Evolutionary conservation across 2,888 invertebrate genomes (phyloP), one percentile per base, ranked within the genome.

Genomic region (Meteorus colon): DNA sequence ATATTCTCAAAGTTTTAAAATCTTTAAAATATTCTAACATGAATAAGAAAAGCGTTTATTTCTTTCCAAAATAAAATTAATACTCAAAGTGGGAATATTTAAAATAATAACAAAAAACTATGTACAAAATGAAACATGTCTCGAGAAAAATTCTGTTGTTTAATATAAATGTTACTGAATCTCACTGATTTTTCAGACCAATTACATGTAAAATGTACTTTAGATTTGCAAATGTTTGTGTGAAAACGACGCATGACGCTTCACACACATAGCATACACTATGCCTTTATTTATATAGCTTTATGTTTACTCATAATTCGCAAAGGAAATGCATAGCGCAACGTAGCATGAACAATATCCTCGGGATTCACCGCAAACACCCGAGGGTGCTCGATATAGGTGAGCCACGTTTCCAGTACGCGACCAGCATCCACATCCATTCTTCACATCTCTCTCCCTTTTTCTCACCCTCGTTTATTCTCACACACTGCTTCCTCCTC

Each of bases 291-390:
- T 72, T 63, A 29, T 72, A 51, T 72, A 51, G 51, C 48, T 62
- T 62, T 72, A 72, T 79, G 63, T 77, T 78, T 77, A 75, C 73
- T 77, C 71, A 72, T 73, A 77, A 79, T 79, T 78, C 75, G 75
- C 79, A 78, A 77, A 71, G 75, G 68, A 78, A 79, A 79, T 79
- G 65, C 69, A 51, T 74, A 37, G 73, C 68, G 41, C 68, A 37
- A 60, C 68, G 73, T 73, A 68, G 62, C 29, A 45, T 68, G 68
- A 76, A 76, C 73, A 76, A 68, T 76, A 73, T 73, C 76, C 73
- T 74, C 67, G 37, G 66, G 71, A 71, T 73, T 45, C 67, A 55
- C 31, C 45, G 60, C 34, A 41, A 37, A 60, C 14, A 67, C 67
- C 67, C 72, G 62, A 12, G 73, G 69, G 48, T 74, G 51, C 70